Evolutionary conservation across 2,113 vertebrate species (phyloP), one percentile per base, ranked within the genome.

Genomic region (Garra rufa): DNA sequence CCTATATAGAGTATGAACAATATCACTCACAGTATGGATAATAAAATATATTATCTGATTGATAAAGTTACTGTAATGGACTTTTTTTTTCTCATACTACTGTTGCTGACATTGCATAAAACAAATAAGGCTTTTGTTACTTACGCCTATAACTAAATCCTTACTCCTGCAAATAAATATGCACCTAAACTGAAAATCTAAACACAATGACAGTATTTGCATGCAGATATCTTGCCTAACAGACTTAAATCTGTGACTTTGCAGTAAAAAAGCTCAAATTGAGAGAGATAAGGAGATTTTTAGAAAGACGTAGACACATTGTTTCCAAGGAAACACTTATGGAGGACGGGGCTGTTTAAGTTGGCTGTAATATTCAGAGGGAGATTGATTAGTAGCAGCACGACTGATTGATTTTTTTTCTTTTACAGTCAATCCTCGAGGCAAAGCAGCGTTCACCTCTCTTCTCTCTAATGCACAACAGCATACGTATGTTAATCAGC

Each of bases 371-470:
- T 73, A 73, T 73, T 83, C 75, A 55, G 50, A 46, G 65, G 11
- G 85, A 48, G 85, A 83, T 71, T 83, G 81, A 86, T 83, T 80
- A 79, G 71, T 26, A 70, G 44, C 50, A 71, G 63, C 38, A 57
- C n/a, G 41, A 70, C 24, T 14, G 75, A 86, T 86, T 83, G 81
- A 86, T 83, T 82, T 82, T 79, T 78, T 82, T 82, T 82, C 79
- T 83, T 83, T 83, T 83, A 69, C 81, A 83, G 81, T 76, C 85
- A 61, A 83, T 67, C 78, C 71, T 65, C 9, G 14, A 63, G 21
- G 44, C 9, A 21, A 6, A 59, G 38, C 50, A 19, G 71, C 41
- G n/a, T 46, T 73, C 69, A 75, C 46, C 46, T 75, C 44, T 75
- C 24, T 75, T 75, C 69, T 50, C 61, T 65, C n/a, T 74, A 59